Conservation (phyloP, 2,113 vertebrate genomes). For the Grammomys surdaster region DNA sequence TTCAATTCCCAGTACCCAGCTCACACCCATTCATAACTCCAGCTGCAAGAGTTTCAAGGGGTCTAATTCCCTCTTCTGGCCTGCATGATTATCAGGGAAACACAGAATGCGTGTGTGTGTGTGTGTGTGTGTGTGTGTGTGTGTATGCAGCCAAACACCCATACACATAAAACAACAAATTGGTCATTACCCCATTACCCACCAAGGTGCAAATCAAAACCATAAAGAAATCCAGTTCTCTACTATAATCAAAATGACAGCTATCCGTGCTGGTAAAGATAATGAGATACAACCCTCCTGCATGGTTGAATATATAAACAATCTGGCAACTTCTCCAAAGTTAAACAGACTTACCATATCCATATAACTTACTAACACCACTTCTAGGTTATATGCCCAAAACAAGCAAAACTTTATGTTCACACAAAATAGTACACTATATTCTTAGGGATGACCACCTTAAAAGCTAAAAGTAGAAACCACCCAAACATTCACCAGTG, state of each 20-base stretch:
- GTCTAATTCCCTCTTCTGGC: neutral
- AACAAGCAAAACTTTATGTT: neutral
- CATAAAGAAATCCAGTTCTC: neutral
- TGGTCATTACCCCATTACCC: neutral
- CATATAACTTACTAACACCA: conserved; percentile 16
- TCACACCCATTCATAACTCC: neutral
- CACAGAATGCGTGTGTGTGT: neutral
- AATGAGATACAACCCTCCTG: neutral
- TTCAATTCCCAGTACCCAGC: neutral
- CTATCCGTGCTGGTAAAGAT: neutral
- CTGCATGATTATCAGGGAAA: neutral
- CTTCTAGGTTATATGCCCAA: neutral
- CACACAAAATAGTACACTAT: conserved; percentile 1
- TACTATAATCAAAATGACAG: conserved; percentile 33
- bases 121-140: no score
- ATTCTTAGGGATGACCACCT: neutral
- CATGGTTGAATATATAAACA: neutral
- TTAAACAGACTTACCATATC: conserved; percentile 28
- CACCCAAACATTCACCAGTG: neutral
- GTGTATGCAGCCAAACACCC: neutral
- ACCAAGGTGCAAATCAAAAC: conserved; percentile 16
- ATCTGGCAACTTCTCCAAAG: neutral
- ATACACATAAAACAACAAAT: neutral
- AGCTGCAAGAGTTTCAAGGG: neutral
- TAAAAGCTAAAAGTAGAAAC: conserved; percentile 1